Percentiles rank a stretch among this genome's conserved stretches.
phyloP scores from a whole-genome alignment of 1,140 invertebrate species.

The Chrysomallon squamiferum region DNA sequence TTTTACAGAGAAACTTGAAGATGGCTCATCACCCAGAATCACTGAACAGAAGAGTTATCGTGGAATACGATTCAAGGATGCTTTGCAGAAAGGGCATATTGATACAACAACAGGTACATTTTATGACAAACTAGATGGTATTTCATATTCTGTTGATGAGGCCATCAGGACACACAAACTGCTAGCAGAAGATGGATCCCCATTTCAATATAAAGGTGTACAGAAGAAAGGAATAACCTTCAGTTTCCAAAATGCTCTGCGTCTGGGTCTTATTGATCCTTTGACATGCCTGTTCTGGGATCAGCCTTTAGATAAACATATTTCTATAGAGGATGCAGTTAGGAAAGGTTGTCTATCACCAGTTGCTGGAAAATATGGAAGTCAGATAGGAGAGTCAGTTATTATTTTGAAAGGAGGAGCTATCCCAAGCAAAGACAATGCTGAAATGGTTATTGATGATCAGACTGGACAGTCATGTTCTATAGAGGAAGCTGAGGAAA shows the following conservation, averaged over 20 bases:
- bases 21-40: slow-evolving; percentile 63
- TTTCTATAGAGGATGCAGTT: slow-evolving; percentile 77
- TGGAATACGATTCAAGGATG: slow-evolving; percentile 73
- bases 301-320: slow-evolving; percentile 76
- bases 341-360: slow-evolving; percentile 48
- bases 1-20: slow-evolving; percentile 73
- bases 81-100: slow-evolving; percentile 79
- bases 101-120: slow-evolving; percentile 79
- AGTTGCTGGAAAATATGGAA: slow-evolving; percentile 28
- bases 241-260: slow-evolving; percentile 49
- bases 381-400: slow-evolving; percentile 33
- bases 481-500: slow-evolving; percentile 75
- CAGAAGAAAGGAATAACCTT: slow-evolving; percentile 33
- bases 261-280: slow-evolving; percentile 45
- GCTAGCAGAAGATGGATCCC: slow-evolving; percentile 75
- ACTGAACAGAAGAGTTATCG: slow-evolving; percentile 7
- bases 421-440: slow-evolving; percentile 18
- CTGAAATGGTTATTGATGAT: slow-evolving; percentile 68
- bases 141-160: slow-evolving; percentile 75
- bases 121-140: slow-evolving; percentile 77
- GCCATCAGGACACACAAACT: slow-evolving; percentile 78
- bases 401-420: slow-evolving; percentile 45
- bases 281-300: slow-evolving; percentile 70
- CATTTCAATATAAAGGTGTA: slow-evolving; percentile 45
- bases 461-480: slow-evolving; percentile 67